Evolutionary conservation across 2,888 invertebrate species (phyloP), one percentile per base, ranked within the genome.

Genomic region (Choristoneura rosaceana): DNA sequence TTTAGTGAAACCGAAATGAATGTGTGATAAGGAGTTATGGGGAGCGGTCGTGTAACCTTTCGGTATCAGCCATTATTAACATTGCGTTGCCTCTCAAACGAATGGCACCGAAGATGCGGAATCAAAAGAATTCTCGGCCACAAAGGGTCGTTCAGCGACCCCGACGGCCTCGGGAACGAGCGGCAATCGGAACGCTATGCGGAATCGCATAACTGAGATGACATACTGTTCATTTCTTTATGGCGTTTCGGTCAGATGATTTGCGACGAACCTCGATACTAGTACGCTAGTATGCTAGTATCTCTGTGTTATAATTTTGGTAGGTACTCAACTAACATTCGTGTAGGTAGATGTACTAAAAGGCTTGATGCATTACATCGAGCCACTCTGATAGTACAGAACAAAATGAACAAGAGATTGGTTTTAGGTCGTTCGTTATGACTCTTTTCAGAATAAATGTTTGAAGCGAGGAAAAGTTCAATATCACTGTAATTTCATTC

Each of bases 161-260:
- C 82, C 76, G 74, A 64, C 75, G 75, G 82, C 81, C 83, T 84
- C 82, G 80, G 81, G 86, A 86, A 84, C 82, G 83, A 82, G 78
- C 81, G 83, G 85, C 84, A 85, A 86, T 84, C 80, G 80, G 80
- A 83, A 81, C 77, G 84, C 85, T 86, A 87, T 86, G 87, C 85
- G 87, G 87, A 87, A 87, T 83, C 81, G 75, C 76, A 81, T 84
- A 83, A 84, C 85, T 84, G 84, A 85, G 75, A 83, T 79, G 80
- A 80, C 78, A 82, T 81, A 84, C 87, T 84, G 84, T 84, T 86
- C 85, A 88, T 86, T 82, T 85, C 80, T 80, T 69, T 80, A 75
- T 78, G 76, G 76, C 71, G 81, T 80, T 76, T 78, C 79, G 79
- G 78, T 77, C 66, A 76, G 80, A 63, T 78, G 79, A 77, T 79